Conservation (phyloP, 2,888 invertebrate genomes). For the Amblyteles armatorius region DNA sequence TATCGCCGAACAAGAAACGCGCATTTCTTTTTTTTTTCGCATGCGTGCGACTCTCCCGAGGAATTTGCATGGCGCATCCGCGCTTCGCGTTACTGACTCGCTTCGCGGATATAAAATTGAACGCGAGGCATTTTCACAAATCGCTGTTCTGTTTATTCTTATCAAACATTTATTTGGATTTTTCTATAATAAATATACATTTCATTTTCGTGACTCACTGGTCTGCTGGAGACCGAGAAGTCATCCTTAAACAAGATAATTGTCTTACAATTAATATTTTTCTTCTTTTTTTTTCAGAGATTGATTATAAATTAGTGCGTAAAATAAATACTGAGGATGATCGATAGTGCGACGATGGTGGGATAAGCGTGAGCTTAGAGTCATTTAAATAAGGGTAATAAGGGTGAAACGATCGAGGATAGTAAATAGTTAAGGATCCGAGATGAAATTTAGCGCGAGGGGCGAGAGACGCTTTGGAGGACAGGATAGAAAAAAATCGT, state of each 20-base stretch:
- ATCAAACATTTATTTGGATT: constrained; percentile 60
- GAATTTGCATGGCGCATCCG: constrained; percentile 13
- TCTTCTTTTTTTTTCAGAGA: constrained; percentile 38
- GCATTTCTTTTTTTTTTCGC: not conserved
- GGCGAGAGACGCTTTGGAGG: not conserved
- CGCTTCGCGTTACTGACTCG: constrained; percentile 9
- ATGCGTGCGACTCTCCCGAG: not conserved
- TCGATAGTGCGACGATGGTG: constrained; percentile 71
- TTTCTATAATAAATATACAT: constrained; percentile 68
- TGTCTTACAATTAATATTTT: constrained; percentile 52
- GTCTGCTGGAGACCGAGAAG: constrained; percentile 16
- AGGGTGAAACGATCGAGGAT: constrained; percentile 22
- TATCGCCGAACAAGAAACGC: constrained; percentile 22
- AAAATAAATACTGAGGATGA: constrained; percentile 73
- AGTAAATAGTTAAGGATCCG: constrained; percentile 18
- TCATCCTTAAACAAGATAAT: constrained; percentile 48
- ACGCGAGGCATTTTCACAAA: not conserved
- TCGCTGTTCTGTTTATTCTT: constrained; percentile 8
- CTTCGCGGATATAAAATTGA: constrained; percentile 1
- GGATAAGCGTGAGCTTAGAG: constrained; percentile 52
- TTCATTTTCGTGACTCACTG: constrained; percentile 43
- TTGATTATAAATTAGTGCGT: constrained; percentile 58
- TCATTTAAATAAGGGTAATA: constrained; percentile 46
- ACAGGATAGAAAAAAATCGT: constrained; percentile 14
- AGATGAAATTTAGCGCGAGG: constrained; percentile 8